A percentile compares a stretch with the other conserved stretches of the same genome.
Evolutionary conservation across 2,797 vertebrate genomes (phyloP).

Genomic region (Halcyon leucocephala): DNA sequence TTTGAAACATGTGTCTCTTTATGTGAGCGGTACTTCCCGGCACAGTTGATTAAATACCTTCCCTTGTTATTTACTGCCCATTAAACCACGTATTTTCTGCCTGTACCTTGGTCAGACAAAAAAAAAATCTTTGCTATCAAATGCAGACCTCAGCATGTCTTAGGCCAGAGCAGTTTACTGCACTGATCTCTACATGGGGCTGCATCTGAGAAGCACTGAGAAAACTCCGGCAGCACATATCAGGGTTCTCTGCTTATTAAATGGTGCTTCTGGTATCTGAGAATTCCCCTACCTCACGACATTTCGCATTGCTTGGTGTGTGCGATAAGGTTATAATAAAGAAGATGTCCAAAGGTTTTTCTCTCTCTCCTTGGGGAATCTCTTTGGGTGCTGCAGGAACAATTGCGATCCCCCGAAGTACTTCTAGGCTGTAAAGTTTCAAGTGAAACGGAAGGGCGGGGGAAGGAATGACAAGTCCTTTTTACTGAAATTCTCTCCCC

Average conservation of each 20-base stretch:
- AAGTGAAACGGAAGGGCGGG: constrained; percentile 20
- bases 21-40: background rate
- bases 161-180: background rate
- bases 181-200: background rate
- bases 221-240: background rate
- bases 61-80: constrained; percentile 46
- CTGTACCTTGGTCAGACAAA: background rate
- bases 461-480: constrained; percentile 48
- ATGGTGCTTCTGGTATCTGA: background rate
- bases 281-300: background rate
- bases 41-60: constrained; percentile 42
- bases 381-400: background rate
- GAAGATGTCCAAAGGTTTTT: background rate
- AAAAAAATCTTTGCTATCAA: background rate
- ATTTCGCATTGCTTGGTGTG: background rate
- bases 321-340: background rate
- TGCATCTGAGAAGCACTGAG: background rate
- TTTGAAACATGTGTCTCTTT: background rate
- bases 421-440: constrained; percentile 19
- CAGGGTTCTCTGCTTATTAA: background rate
- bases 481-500: constrained; percentile 43
- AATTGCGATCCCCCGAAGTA: background rate
- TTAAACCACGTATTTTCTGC: constrained; percentile 22
- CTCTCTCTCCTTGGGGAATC: background rate
- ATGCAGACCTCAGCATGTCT: constrained; percentile 33